Evolutionary conservation across 2,888 invertebrate species (phyloP), one percentile per base, ranked within the genome.

Genomic region (Coenonympha glycerion): DNA sequence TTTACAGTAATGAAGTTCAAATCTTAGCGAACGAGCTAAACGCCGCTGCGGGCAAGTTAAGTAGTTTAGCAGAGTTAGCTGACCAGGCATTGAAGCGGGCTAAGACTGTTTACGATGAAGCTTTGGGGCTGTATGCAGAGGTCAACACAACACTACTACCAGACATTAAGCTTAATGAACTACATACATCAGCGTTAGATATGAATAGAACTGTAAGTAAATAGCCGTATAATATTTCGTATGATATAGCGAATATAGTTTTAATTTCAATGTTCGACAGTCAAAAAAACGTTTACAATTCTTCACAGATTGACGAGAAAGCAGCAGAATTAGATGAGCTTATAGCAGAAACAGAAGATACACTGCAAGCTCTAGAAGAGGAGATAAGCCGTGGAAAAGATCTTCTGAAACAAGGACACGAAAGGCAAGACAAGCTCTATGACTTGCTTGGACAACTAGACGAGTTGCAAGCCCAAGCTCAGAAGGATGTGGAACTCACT

Each of bases 401-500:
- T 19, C 83, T 97, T 11, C 76, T 95, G n/a, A 87, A 89, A 2
- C 87, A 89, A 42, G 90, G 88, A 0, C 81, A 78, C 31, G 76
- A 81, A 15, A 62, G 83, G 61, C 96, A 97, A 70, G 91, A 92
- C 65, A 90, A 91, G 48, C 90, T 95, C 1, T 93, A 95, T 63
- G 93, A 93, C 56, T 87, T 97, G 6, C 74, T 97, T 49, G 92
- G 92, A 0, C 93, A 94, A 55, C 91, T 96, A 5, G 93, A 95
- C 66, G 90, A 90, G 16, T 91, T 93, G 0, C 90, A 92, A 46
- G 92, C 89, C 3, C 92, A 91, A 65, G 97, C 97, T 0, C 91
- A 91, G 50, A 91, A 93, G 45, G 97, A 98, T 2, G 94, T 97
- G 0, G 90, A 92, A 49, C 90, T 93, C 45, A 97, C 97, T 2